A percentile compares a stretch with the other conserved stretches of the same genome.
Evolutionary conservation across 2,888 invertebrate genomes (phyloP).

Genomic region (Ectemnius continuus): DNA sequence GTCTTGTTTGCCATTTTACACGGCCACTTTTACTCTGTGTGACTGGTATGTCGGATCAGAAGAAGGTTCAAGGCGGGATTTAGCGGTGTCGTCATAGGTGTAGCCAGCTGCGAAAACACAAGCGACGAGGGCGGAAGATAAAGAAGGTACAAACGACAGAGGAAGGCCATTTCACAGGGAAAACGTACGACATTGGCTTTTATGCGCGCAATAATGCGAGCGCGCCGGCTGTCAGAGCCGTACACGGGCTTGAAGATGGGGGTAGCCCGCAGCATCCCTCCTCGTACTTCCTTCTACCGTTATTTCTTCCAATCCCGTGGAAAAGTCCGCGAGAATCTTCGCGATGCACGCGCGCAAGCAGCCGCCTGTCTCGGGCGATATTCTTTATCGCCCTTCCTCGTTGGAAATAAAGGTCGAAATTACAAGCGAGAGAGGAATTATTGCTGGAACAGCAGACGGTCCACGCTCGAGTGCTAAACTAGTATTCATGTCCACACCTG

Average conservation of each 20-base stretch:
- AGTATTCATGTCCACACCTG: background rate
- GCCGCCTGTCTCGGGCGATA: slow-evolving; percentile 23
- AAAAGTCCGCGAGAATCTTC: slow-evolving; percentile 31
- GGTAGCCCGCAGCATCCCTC: slow-evolving; percentile 26
- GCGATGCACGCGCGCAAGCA: slow-evolving; percentile 5
- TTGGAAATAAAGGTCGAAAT: slow-evolving; percentile 24
- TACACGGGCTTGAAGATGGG: slow-evolving; percentile 23
- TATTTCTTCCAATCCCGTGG: slow-evolving; percentile 56
- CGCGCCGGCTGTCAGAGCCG: slow-evolving; percentile 57
- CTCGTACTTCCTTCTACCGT: slow-evolving; percentile 36
- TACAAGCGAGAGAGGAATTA: slow-evolving; percentile 27
- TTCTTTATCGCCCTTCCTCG: slow-evolving; percentile 50
- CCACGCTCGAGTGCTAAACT: background rate
- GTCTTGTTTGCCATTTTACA: no score
- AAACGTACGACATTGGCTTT: slow-evolving; percentile 66
- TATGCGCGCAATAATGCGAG: slow-evolving; percentile 67
- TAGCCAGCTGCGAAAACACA: slow-evolving; percentile 34
- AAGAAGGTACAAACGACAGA: slow-evolving; percentile 52
- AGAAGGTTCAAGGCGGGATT: background rate
- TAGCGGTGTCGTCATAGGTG: slow-evolving; percentile 20
- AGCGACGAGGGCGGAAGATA: slow-evolving; percentile 33
- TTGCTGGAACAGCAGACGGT: slow-evolving; percentile 13
- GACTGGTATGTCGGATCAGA: background rate
- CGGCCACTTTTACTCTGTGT: background rate
- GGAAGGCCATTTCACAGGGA: slow-evolving; percentile 42